A percentile compares a stretch with the other conserved stretches of the same genome.
phyloP scores from a whole-genome alignment of 2,797 vertebrate species.

The Myripristis murdjan region DNA sequence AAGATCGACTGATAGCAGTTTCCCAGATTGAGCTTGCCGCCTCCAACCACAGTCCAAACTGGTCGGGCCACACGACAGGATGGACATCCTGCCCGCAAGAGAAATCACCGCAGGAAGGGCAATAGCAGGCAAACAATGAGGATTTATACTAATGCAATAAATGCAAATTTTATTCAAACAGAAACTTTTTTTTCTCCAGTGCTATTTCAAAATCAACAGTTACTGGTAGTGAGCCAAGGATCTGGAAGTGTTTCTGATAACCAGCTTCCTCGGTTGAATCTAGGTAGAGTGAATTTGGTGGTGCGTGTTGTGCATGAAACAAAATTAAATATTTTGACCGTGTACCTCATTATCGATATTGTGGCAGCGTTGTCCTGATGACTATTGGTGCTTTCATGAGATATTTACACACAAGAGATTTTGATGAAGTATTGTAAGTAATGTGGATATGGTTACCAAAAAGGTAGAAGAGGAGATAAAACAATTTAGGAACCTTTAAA shows the following conservation, averaged over 20 bases:
- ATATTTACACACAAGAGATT: too few species aligned
- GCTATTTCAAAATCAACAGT: neutral
- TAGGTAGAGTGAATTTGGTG: too few species aligned
- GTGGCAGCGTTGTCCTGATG: too few species aligned
- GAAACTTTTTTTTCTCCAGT: neutral
- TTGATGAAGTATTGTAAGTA: too few species aligned
- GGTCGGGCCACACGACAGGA: conserved; percentile 19
- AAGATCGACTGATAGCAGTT: conserved; percentile 67
- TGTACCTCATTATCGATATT: too few species aligned
- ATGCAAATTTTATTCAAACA: neutral
- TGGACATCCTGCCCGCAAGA: conserved; percentile 27
- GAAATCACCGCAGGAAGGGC: conserved; percentile 3
- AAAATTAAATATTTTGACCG: too few species aligned
- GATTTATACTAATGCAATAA: neutral
- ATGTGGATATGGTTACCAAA: too few species aligned
- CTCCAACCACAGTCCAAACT: conserved; percentile 21
- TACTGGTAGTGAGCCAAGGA: neutral
- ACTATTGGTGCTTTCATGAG: too few species aligned
- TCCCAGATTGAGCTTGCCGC: conserved; percentile 57
- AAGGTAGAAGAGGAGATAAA: too few species aligned
- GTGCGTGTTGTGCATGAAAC: too few species aligned
- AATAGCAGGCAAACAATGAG: neutral
- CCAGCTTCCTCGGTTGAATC: too few species aligned
- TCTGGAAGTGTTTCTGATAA: neutral
- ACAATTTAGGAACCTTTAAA: too few species aligned